Percentiles rank a stretch among this genome's conserved stretches.
phyloP scores from a whole-genome alignment of 1,140 invertebrate species.

The Drosophila cardini region DNA sequence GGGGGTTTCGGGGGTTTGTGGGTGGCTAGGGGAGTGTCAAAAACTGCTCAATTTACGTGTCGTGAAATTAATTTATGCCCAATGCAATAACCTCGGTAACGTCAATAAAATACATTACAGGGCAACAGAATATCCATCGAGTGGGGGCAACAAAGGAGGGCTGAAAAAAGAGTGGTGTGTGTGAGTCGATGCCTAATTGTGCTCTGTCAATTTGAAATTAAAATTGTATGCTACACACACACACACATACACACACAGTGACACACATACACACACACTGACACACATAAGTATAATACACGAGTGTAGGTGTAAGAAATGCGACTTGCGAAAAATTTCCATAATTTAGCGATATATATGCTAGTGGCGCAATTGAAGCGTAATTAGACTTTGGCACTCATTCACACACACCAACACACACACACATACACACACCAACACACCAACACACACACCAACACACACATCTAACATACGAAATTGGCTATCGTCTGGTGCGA shows the following conservation, averaged over 20 bases:
- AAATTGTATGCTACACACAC: constrained; percentile 58
- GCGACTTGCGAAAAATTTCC: constrained; percentile 83
- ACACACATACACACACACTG: constrained; percentile 15
- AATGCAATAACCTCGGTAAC: constrained; percentile 83
- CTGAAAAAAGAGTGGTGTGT: not conserved
- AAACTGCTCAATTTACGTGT: constrained; percentile 84
- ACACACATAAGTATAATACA: constrained; percentile 4
- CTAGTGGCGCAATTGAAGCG: constrained; percentile 83
- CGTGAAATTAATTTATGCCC: constrained; percentile 85
- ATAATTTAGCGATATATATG: constrained; percentile 84
- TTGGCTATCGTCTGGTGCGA: constrained; percentile 56
- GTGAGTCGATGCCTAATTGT: constrained; percentile 66
- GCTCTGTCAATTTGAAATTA: constrained; percentile 80
- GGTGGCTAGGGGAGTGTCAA: constrained; percentile 57
- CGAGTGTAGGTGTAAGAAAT: constrained; percentile 60
- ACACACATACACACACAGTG: constrained; percentile 10
- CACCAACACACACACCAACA: not conserved
- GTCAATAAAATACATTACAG: constrained; percentile 84
- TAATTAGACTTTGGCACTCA: constrained; percentile 82
- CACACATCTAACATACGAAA: constrained; percentile 34
- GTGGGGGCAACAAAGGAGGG: not conserved
- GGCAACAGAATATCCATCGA: constrained; percentile 32
- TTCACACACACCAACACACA: constrained; percentile 34
- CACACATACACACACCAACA: constrained; percentile 5
- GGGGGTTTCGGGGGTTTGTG: too few relatives aligned